phyloP scores from a whole-genome alignment of 1,140 invertebrate species.

The Sitobion miscanthi region DNA sequence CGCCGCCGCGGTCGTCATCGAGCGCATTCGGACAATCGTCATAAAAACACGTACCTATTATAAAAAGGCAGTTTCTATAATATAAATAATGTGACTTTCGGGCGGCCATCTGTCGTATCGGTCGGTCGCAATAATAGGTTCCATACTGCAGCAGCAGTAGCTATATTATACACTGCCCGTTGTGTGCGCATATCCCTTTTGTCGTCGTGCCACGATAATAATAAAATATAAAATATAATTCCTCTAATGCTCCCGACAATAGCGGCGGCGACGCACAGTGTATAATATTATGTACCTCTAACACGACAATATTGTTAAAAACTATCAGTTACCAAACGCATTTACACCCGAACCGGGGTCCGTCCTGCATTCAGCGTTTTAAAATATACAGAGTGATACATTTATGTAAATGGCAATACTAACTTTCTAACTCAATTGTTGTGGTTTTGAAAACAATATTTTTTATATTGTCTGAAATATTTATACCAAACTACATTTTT shows the following conservation, averaged over 20 bases:
- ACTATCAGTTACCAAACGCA: neutral
- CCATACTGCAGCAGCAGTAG: neutral
- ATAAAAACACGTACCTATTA: constrained; percentile 3
- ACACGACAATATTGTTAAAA: constrained; percentile 16
- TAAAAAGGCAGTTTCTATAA: constrained; percentile 16
- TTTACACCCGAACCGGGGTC: neutral
- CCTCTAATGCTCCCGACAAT: neutral
- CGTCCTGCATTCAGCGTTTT: neutral
- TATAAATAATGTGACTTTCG: constrained; percentile 7
- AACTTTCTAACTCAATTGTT: neutral
- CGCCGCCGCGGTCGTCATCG: neutral
- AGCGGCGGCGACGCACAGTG: neutral
- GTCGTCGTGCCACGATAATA: neutral
- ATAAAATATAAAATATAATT: constrained; percentile 6
- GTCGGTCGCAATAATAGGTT: neutral
- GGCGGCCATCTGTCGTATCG: constrained; percentile 2
- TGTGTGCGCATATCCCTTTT: neutral
- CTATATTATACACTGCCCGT: neutral
- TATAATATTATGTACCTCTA: constrained; percentile 12
- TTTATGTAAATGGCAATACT: neutral
- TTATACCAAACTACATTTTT: neutral
- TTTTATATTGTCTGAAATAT: neutral
- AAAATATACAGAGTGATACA: neutral
- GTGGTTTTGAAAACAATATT: neutral
- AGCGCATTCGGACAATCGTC: constrained; percentile 11